A percentile compares a stretch with the other conserved stretches of the same genome.
Evolutionary conservation across 2,888 invertebrate species (phyloP).

Genomic region (Chaitophorus viminalis): DNA sequence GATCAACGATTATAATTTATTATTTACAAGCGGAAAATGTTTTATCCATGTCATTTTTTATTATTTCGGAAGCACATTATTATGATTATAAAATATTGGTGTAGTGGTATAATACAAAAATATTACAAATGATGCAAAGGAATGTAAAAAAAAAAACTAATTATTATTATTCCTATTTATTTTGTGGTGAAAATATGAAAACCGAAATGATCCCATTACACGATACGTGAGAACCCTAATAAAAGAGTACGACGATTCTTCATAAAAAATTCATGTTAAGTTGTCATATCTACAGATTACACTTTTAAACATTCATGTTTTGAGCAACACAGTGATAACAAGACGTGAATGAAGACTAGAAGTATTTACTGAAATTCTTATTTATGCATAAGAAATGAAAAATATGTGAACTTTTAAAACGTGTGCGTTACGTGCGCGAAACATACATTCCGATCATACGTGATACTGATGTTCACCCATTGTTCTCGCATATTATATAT

Average conservation of each 20-base stretch:
- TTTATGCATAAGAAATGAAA: background rate
- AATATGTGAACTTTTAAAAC: background rate
- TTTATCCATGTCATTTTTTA: background rate
- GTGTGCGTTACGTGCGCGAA: background rate
- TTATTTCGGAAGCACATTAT: background rate
- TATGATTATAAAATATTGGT: too few species aligned
- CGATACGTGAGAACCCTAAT: background rate
- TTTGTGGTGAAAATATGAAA: slow-evolving; percentile 22
- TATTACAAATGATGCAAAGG: background rate
- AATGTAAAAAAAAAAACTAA: slow-evolving; percentile 1
- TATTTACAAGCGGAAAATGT: background rate
- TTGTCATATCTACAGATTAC: slow-evolving; percentile 48
- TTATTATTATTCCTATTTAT: slow-evolving; percentile 46
- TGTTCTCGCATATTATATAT: too few species aligned
- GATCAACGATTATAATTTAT: background rate
- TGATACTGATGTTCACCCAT: too few species aligned
- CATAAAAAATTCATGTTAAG: slow-evolving; percentile 46
- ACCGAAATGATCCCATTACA: background rate
- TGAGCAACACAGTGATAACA: background rate
- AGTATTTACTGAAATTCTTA: background rate
- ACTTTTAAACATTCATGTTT: slow-evolving; percentile 36
- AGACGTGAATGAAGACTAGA: background rate
- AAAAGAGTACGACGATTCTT: slow-evolving; percentile 3
- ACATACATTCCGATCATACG: background rate
- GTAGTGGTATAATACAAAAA: background rate